Percentiles rank a stretch among this genome's conserved stretches.
These are phyloP conservation scores for Candoia aspera DNA, from an alignment of 2,113 vertebrate species.

Conservation along the genomic window DNA sequence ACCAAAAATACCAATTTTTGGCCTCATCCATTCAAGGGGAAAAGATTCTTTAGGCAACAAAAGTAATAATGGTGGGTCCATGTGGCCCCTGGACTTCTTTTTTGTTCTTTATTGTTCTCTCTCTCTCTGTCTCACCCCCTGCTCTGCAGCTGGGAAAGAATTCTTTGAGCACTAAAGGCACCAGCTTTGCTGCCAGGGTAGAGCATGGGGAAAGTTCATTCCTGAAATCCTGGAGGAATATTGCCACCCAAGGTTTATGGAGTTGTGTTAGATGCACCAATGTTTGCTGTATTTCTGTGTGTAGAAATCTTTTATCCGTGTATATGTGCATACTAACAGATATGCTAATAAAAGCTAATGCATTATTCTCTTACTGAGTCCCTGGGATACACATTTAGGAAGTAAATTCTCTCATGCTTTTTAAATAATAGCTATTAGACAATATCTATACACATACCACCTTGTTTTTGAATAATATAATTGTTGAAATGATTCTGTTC, in stretches of 20 bases:
- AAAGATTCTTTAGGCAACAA: no score
- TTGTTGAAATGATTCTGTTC: constrained; percentile 39
- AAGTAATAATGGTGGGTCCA: no score
- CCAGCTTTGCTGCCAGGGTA: no score
- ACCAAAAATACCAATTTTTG: no score
- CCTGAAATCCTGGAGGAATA: not conserved
- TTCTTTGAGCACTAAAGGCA: no score
- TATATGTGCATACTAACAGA: not conserved
- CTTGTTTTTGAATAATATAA: constrained; percentile 30
- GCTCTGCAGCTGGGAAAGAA: no score
- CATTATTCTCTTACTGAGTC: not conserved
- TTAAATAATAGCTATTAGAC: not conserved
- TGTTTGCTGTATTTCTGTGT: not conserved
- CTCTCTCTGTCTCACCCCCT: not conserved
- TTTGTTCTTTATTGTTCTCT: not conserved
- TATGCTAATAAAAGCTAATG: not conserved
- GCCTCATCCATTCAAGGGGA: no score
- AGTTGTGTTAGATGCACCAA: not conserved
- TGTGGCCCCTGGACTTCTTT: no score
- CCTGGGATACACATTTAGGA: not conserved
- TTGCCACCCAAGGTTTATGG: not conserved
- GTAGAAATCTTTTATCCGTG: not conserved
- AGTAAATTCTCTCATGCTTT: not conserved
- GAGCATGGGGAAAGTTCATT: not conserved
- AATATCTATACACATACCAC: not conserved